Percentiles rank a stretch among this genome's conserved stretches.
Evolutionary conservation across 2,888 invertebrate genomes (phyloP).

Genomic region (Eupithecia pulchellata): DNA sequence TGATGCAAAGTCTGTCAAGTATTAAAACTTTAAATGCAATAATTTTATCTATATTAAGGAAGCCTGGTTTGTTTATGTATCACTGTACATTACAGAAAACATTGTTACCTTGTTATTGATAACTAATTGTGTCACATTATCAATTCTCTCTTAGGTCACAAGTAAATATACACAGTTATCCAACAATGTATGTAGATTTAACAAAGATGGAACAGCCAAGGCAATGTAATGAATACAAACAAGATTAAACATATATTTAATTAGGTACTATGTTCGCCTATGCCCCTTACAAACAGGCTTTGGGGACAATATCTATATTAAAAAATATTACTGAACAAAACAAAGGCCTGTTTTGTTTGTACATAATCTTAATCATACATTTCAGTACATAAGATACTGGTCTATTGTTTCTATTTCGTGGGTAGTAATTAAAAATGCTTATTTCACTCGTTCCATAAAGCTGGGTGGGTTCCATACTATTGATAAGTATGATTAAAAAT

Average conservation of each 20-base stretch:
- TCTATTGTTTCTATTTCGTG: background rate
- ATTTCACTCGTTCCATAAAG: background rate
- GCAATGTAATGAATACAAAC: background rate
- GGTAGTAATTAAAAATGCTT: background rate
- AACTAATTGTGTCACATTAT: slow-evolving; percentile 61
- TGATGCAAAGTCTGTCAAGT: background rate
- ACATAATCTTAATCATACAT: background rate
- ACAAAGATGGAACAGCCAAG: background rate
- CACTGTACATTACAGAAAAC: slow-evolving; percentile 10
- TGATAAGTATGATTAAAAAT: background rate
- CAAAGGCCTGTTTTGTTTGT: background rate
- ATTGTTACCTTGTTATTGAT: slow-evolving; percentile 50
- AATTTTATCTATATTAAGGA: slow-evolving; percentile 3
- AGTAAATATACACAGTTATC: slow-evolving; percentile 47
- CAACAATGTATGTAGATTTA: background rate
- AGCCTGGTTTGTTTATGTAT: slow-evolving; percentile 21
- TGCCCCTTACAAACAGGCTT: background rate
- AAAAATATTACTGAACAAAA: background rate
- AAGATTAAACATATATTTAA: too few relatives aligned
- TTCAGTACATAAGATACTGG: background rate
- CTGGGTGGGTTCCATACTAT: background rate
- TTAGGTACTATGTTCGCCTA: too few relatives aligned
- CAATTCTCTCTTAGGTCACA: slow-evolving; percentile 53
- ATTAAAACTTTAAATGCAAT: slow-evolving; percentile 1
- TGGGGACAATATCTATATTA: background rate